Conservation (phyloP, 2,888 invertebrate genomes). For the Zootermopsis nevadensis region DNA sequence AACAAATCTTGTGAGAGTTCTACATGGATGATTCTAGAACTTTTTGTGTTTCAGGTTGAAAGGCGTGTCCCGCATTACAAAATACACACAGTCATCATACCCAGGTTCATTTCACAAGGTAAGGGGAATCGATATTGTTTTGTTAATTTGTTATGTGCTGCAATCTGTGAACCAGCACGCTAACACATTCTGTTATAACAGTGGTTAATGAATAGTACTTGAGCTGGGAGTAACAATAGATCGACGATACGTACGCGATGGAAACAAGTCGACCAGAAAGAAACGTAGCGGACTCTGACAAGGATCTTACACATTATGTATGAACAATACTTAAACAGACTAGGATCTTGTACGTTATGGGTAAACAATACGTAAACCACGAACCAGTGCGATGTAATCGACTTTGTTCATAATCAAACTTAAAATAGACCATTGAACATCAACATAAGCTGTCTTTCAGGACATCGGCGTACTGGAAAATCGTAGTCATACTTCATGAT, state of each 20-base stretch:
- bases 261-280: neutral
- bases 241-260: neutral
- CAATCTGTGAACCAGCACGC: slow-evolving; percentile 1
- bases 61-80: slow-evolving; percentile 19
- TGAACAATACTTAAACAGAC: no score
- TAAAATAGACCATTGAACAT: no score
- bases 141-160: slow-evolving; percentile 2
- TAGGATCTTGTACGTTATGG: no score
- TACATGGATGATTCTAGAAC: slow-evolving; percentile 26
- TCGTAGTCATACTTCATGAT: no score
- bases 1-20: slow-evolving; percentile 23
- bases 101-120: slow-evolving; percentile 1
- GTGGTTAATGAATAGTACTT: neutral
- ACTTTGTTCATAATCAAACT: no score
- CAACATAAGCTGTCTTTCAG: no score
- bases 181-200: neutral
- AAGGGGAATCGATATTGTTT: slow-evolving; percentile 16
- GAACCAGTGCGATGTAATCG: no score
- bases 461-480: no score
- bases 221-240: neutral
- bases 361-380: no score
- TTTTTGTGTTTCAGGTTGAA: slow-evolving; percentile 28
- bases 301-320: no score
- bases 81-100: neutral
- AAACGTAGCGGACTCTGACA: neutral